Evolutionary conservation across 2,113 vertebrate species (phyloP).

Genomic region (Octodon degus): DNA sequence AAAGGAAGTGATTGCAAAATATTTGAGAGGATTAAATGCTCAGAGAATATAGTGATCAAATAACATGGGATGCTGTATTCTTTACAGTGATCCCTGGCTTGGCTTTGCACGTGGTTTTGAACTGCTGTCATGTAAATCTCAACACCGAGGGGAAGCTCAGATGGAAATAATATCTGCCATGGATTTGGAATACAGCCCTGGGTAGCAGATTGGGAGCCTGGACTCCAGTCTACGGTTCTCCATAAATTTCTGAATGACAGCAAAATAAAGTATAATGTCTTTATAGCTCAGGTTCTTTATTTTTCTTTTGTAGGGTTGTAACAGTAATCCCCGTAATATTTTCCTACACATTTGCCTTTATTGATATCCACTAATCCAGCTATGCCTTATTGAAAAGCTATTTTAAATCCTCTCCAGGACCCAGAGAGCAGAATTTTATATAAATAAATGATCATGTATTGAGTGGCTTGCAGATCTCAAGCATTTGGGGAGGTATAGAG

Average conservation of each 20-base stretch:
- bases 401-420: slow-evolving; percentile 25
- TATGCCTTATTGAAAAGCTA: slow-evolving; percentile 16
- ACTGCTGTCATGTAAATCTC: slow-evolving; percentile 76
- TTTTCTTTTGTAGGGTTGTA: background rate
- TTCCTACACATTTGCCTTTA: slow-evolving; percentile 5
- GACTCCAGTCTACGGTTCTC: background rate
- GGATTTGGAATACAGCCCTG: slow-evolving; percentile 9
- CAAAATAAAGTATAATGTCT: background rate
- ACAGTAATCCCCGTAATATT: background rate
- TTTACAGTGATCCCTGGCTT: slow-evolving; percentile 80
- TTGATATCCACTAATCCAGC: slow-evolving; percentile 20
- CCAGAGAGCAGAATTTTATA: background rate
- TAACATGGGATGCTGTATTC: slow-evolving; percentile 84
- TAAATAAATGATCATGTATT: background rate
- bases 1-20: slow-evolving; percentile 94
- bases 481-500: background rate
- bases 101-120: slow-evolving; percentile 74
- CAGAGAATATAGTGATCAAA: slow-evolving; percentile 82
- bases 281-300: background rate
- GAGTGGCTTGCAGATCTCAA: slow-evolving; percentile 8
- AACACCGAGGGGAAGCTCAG: slow-evolving; percentile 59
- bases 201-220: background rate
- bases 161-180: background rate
- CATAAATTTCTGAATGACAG: background rate
- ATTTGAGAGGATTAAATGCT: slow-evolving; percentile 92